A percentile compares a stretch with the other conserved stretches of the same genome.
Evolutionary conservation across 1,140 invertebrate species (phyloP).

Genomic region (Whitmania pigra): DNA sequence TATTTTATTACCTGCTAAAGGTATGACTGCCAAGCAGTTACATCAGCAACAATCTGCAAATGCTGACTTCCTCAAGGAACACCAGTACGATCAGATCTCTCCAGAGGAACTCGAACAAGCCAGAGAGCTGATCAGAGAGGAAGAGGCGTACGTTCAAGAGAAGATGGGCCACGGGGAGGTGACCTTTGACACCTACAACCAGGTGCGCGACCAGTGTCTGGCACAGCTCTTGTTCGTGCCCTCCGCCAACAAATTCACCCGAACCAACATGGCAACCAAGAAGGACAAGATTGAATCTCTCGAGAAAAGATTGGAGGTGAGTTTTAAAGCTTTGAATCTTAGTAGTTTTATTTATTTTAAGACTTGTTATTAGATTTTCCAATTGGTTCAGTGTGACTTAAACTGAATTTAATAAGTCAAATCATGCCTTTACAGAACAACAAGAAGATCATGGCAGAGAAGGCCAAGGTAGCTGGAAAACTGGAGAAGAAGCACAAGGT

Average conservation of each 20-base stretch:
- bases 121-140: slow-evolving; percentile 55
- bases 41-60: slow-evolving; percentile 53
- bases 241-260: slow-evolving; percentile 74
- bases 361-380: not conserved
- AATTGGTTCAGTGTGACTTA: not conserved
- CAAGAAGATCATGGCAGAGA: slow-evolving; percentile 78
- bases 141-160: slow-evolving; percentile 76
- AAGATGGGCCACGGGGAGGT: slow-evolving; percentile 91
- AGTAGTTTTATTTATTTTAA: not conserved
- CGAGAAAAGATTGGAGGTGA: slow-evolving; percentile 71
- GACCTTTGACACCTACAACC: slow-evolving; percentile 73
- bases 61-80: slow-evolving; percentile 65
- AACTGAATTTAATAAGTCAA: not conserved
- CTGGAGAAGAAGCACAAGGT: slow-evolving; percentile 95
- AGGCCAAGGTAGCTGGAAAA: slow-evolving; percentile 88
- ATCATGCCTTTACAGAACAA: slow-evolving; percentile 52
- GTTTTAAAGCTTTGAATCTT: not conserved
- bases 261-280: slow-evolving; percentile 83
- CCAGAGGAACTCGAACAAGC: slow-evolving; percentile 58
- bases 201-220: slow-evolving; percentile 94
- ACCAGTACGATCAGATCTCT: slow-evolving; percentile 64
- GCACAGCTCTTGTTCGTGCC: slow-evolving; percentile 72
- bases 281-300: slow-evolving; percentile 85
- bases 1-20: no score
- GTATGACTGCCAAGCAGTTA: no score